These are phyloP conservation scores for Dione vanillae DNA, from an alignment of 2,888 invertebrate genomes.

Conservation along the genomic window DNA sequence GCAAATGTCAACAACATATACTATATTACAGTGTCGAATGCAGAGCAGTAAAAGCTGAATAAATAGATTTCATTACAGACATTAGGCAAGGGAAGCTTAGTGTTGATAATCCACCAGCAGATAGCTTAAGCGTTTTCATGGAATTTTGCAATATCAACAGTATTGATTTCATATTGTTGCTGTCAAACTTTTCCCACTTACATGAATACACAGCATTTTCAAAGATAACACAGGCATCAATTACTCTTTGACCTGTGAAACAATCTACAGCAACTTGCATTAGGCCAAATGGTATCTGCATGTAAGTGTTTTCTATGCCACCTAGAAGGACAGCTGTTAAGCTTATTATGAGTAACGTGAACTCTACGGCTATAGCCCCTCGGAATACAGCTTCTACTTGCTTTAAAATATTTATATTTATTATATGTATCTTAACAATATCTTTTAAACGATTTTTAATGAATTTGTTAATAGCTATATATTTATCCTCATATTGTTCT, in stretches of 20 bases:
- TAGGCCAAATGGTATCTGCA: constrained; percentile 60
- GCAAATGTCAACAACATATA: background rate
- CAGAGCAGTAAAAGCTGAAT: constrained; percentile 62
- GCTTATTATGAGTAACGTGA: constrained; percentile 55
- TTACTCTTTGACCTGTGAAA: constrained; percentile 61
- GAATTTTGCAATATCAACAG: constrained; percentile 54
- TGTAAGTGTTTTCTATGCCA: constrained; percentile 63
- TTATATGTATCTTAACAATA: constrained; percentile 55
- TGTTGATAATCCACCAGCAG: constrained; percentile 63
- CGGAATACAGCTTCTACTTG: constrained; percentile 56
- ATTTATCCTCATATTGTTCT: background rate
- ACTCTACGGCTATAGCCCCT: constrained; percentile 58
- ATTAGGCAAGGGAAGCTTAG: constrained; percentile 60
- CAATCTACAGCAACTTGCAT: constrained; percentile 64
- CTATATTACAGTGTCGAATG: constrained; percentile 2
- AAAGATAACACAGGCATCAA: constrained; percentile 59
- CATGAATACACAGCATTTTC: constrained; percentile 62
- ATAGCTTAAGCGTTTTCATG: constrained; percentile 61
- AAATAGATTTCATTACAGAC: constrained; percentile 60
- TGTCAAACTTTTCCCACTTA: constrained; percentile 67
- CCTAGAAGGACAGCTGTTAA: constrained; percentile 63
- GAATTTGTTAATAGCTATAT: background rate
- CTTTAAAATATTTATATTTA: constrained; percentile 52
- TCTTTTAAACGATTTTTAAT: constrained; percentile 51
- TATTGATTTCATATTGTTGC: constrained; percentile 59